Base-by-base conservation (phyloP, 1,140 invertebrate species). In the Lethocerus indicus region DNA sequence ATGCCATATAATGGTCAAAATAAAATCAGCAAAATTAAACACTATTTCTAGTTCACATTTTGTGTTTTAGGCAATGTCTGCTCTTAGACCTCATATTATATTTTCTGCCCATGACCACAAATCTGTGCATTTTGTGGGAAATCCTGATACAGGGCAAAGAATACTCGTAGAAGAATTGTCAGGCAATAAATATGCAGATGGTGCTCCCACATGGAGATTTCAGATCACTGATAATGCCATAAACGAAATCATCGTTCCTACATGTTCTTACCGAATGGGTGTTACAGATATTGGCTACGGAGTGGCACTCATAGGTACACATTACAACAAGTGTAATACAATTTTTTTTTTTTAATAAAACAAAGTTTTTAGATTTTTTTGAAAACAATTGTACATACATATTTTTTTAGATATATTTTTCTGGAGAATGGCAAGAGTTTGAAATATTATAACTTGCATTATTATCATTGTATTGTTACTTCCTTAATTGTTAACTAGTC, bases 261-360 rank as follows among this genome's bases (percentile, higher is more conserved):
- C 90, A 1, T 92, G 85, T 65, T 93, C 88, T 4, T 96, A 96
- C 64, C 73, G 91, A 60, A 95, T 95, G 90, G 90, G 90, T 2
- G 82, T 79, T 20, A 57, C 60, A 9, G 69, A 82, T 52, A 87
- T 90, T 63, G 90, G 88, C 16, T 92, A 81, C 67, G 87, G 87
- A 32, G 76, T 78, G 54, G 83, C 82, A 4, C 67, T 87, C 47
- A 71, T 93, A 51, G 79, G 88, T 92, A n/a, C n/a, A n/a, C n/a
- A n/a, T n/a, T n/a, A n/a, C n/a, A n/a, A n/a, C n/a, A n/a, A n/a
- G n/a, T n/a, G n/a, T n/a, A n/a, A n/a, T n/a, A n/a, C n/a, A n/a
- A n/a, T n/a, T n/a, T n/a, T n/a, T n/a, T n/a, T n/a, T n/a, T n/a
- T n/a, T n/a, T n/a, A n/a, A n/a, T n/a, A n/a, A n/a, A n/a, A n/a